Base-by-base conservation (phyloP, 1,140 invertebrate species). In the Drosophila auraria region DNA sequence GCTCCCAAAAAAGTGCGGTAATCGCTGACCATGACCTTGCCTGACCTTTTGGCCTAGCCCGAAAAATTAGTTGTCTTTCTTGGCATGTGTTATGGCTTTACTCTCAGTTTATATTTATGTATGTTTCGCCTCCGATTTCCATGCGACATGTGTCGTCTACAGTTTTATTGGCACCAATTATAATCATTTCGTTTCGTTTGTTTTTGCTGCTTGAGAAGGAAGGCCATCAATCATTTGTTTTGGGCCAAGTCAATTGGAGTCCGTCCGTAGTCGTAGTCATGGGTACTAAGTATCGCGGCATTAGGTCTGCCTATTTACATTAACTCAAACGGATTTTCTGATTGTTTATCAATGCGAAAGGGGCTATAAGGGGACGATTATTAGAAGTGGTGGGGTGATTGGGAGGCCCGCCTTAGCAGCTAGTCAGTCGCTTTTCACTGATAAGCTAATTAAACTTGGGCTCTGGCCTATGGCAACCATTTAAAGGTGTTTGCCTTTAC, bases 161-260 rank as follows among this genome's bases (percentile, higher is more conserved):
- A 53, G 49, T 80, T 87, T 87, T 87, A 87, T 87, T 87, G 83
- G 68, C 77, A 78, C 84, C 87, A 87, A 87, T 87, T 87, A 77
- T 77, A 73, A 72, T 50, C 36, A 50, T 58, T 72, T 57, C 14
- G 36, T 50, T 40, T 33, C 30, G 61, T 68, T 56, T 8, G 64
- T 17, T 69, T 20, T 23, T 33, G 44, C 27, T 44, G 68, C 45
- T 51, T n/a, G 47, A 59, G 25, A 61, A 72, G 59, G 57, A 58
- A 77, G 62, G 60, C 63, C 83, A 87, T 87, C 83, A 87, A 87
- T 87, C 83, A 87, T 68, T 80, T 59, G 68, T 61, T 76, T 66
- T 58, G 68, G 81, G 59, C 70, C 51, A 42, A 42, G 49, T 73
- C 81, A 83, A 83, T 83, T 84, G 81, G 70, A 61, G 23, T 53